Base-by-base conservation (phyloP, 2,888 invertebrate species). In the Chromoteleia sp. region DNA sequence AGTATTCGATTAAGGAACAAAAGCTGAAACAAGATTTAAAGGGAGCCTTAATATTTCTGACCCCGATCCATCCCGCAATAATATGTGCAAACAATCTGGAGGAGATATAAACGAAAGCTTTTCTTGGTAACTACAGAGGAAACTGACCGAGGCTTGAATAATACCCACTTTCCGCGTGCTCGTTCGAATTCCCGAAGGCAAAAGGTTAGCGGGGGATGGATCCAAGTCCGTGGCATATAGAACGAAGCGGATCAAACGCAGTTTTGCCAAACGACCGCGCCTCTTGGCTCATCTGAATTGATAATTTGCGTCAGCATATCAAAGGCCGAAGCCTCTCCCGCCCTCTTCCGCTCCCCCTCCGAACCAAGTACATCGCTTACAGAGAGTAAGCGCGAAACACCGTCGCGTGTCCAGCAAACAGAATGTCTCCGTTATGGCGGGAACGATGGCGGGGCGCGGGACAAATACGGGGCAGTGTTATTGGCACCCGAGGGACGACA, bases 291-390 rank as follows among this genome's bases (percentile, higher is more conserved):
- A 91, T 91, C 88, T 91, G 91, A 91, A 91, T 91, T 91, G 91
- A 91, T 91, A 91, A 91, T 91, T 87, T 83, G 73, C 81, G 90
- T 90, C 89, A 89, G 91, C 89, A 90, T 91, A 91, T 91, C 91
- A 91, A 91, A 91, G 91, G 90, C 88, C 83, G 67, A 39, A 68
- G 63, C 54, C 71, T 58, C 73, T 10, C 59, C 25, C 25, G 25
- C 25, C 25, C 25, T 6, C 25, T 6, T 6, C 25, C 25, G 6
- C 6, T 25, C 25, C 25, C 25, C 25, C 3, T 25, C 25, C 6
- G 59, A 58, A 19, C 61, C 65, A 54, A 41, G 67, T 54, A 63
- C 58, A 17, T 52, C 65, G 14, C 30, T 39, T 63, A 33, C 65
- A 56, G 41, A 63, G 63, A 71, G 43, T 21, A 68, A 65, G 71